These are phyloP conservation scores for Tinamus guttatus DNA, from an alignment of 2,113 vertebrate species.

Conservation along the genomic window DNA sequence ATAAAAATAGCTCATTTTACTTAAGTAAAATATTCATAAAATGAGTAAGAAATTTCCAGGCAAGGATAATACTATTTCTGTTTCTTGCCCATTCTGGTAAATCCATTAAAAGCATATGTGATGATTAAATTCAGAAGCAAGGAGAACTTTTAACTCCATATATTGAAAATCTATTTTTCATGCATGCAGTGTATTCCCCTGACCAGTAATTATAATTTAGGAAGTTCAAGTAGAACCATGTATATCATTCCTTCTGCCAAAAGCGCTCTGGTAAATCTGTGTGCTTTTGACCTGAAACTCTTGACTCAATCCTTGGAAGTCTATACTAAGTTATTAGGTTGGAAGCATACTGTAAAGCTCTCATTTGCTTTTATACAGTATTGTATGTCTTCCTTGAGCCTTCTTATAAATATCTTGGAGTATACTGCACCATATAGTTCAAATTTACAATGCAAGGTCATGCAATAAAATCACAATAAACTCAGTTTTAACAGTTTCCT, in stretches of 20 bases:
- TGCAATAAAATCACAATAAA: background rate
- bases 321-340: background rate
- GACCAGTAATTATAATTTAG: conserved; percentile 52
- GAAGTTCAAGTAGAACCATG: conserved; percentile 37
- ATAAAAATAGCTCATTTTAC: background rate
- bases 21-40: background rate
- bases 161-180: conserved; percentile 59
- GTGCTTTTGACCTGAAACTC: conserved; percentile 40
- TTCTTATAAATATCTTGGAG: background rate
- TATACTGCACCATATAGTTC: background rate
- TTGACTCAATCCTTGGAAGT: conserved; percentile 26
- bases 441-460: background rate
- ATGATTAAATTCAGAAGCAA: conserved; percentile 30
- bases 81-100: background rate
- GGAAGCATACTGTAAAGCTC: background rate
- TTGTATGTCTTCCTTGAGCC: background rate
- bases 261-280: conserved; percentile 36
- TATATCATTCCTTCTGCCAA: conserved; percentile 36
- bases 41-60: background rate
- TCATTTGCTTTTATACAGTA: background rate
- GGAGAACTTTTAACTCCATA: conserved; percentile 11
- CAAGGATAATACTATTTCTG: background rate
- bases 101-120: background rate
- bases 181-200: background rate
- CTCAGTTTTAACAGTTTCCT: background rate